Evolutionary conservation across 2,113 vertebrate species (phyloP).

Genomic region (Pituophis catenifer): DNA sequence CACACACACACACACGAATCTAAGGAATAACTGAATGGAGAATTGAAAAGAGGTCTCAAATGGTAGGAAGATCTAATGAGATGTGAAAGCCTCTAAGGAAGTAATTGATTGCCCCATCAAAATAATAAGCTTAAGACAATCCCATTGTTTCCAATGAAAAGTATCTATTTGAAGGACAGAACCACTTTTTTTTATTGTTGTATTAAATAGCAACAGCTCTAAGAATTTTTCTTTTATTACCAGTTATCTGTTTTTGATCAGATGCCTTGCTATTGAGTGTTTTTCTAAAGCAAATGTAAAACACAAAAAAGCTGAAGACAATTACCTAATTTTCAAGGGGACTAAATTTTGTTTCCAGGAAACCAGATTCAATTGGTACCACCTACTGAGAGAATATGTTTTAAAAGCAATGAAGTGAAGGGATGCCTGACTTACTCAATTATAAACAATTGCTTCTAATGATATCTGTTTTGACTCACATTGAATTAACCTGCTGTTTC

Average conservation of each 20-base stretch:
- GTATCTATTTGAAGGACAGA: conserved; percentile 10
- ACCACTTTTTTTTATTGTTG: not conserved
- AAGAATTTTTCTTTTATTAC: conserved; percentile 21
- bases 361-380: conserved; percentile 23
- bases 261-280: not conserved
- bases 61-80: not conserved
- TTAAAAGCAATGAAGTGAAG: conserved; percentile 24
- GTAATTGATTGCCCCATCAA: not conserved
- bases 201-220: conserved; percentile 14
- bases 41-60: not conserved
- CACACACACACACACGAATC: not conserved
- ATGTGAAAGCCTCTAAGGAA: not conserved
- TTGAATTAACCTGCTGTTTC: conserved; percentile 19
- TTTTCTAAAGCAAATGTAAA: conserved; percentile 43
- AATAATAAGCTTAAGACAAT: conserved; percentile 3
- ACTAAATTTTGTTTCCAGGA: conserved; percentile 27
- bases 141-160: conserved; percentile 17
- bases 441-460: conserved; percentile 15
- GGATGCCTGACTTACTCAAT: conserved; percentile 23
- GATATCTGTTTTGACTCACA: conserved; percentile 5
- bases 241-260: conserved; percentile 20
- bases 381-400: conserved; percentile 6
- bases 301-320: conserved; percentile 12
- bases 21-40: not conserved
- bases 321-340: conserved; percentile 22